Percentiles rank a stretch among this genome's conserved stretches.
Conservation (phyloP, 1,140 invertebrate species). For the Berghia stephanieae region DNA sequence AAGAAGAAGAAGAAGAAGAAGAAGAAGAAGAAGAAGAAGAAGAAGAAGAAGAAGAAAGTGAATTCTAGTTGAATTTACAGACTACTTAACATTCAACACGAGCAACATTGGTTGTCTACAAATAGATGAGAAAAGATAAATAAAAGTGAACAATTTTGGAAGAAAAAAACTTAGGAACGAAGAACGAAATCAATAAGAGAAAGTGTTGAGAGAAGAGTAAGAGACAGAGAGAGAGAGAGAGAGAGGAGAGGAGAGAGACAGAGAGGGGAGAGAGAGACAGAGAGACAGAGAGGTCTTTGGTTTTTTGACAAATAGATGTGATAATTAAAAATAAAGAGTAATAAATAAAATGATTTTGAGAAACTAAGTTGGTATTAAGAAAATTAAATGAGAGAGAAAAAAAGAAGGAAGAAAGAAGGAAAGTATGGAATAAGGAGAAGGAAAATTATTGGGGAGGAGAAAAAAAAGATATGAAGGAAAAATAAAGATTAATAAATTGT, state of each 20-base stretch:
- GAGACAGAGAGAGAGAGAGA: neutral
- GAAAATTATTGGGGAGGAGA: no score
- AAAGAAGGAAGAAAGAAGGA: neutral
- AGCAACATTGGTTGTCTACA: no score
- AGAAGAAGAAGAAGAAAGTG: neutral
- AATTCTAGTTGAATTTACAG: no score
- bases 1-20: neutral
- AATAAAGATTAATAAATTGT: no score
- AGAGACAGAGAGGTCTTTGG: neutral
- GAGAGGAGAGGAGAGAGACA: neutral
- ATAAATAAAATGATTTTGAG: neutral
- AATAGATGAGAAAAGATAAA: neutral
- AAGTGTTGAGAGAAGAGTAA: neutral
- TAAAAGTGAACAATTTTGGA: neutral
- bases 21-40: neutral
- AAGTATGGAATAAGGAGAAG: no score
- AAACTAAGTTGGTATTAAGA: neutral
- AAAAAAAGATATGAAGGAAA: neutral
- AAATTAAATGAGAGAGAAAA: neutral
- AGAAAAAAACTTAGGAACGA: constrained; percentile 8
- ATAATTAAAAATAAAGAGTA: neutral
- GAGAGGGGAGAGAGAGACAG: neutral
- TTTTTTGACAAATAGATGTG: neutral
- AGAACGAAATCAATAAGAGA: neutral
- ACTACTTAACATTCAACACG: no score